Conservation (phyloP, 64 coral and sea anemone genomes). For the Pachyseris speciosa region DNA sequence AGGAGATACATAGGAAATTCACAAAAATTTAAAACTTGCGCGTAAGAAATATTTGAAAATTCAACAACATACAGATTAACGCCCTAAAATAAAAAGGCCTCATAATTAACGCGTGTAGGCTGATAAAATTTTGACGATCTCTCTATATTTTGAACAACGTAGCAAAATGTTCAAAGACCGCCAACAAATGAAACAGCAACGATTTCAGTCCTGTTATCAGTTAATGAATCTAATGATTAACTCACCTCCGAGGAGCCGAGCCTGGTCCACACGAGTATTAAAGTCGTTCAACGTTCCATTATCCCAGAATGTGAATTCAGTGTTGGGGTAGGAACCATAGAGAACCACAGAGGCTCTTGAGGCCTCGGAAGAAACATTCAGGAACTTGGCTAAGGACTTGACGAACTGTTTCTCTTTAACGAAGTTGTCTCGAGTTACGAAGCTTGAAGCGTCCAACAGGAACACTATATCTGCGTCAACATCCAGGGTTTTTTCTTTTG, state of each 20-base stretch:
- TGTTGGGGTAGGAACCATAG: conserved; percentile 44
- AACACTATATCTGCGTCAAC: conserved; percentile 74
- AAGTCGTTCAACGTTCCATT: conserved; percentile 16
- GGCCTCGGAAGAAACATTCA: conserved; percentile 45
- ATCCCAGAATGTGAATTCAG: conserved; percentile 41
- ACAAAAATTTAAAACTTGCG: background rate
- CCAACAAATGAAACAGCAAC: too few relatives aligned
- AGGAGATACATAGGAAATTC: background rate
- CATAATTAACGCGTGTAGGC: too few relatives aligned
- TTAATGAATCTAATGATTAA: background rate
- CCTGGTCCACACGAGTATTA: conserved; percentile 35
- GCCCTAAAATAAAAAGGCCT: too few relatives aligned
- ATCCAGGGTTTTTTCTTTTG: conserved; percentile 40
- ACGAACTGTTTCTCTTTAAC: conserved; percentile 71
- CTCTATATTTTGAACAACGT: too few relatives aligned
- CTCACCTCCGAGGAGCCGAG: background rate
- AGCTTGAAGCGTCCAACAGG: conserved; percentile 73
- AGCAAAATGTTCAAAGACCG: too few relatives aligned
- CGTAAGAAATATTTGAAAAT: background rate
- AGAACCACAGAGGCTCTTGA: conserved; percentile 58
- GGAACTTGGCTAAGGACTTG: conserved; percentile 49
- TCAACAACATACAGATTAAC: too few relatives aligned
- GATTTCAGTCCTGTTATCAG: too few relatives aligned
- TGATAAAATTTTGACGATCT: too few relatives aligned
- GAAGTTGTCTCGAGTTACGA: conserved; percentile 36